Base-by-base conservation (phyloP, 2,797 vertebrate species). In the Acropternis orthonyx region DNA sequence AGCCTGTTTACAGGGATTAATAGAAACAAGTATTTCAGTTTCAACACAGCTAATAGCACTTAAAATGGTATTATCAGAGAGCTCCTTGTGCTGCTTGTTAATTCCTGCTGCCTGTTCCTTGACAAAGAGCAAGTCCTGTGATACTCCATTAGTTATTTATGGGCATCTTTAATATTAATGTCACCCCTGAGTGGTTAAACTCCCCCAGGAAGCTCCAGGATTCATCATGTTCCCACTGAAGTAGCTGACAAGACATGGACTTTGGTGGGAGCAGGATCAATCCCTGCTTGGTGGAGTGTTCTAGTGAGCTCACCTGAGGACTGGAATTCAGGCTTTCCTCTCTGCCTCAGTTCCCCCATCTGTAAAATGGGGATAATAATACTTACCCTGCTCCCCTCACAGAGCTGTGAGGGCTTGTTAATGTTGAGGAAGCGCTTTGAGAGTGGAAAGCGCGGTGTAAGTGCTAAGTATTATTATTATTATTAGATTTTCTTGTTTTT, bases 401-500 rank as follows among this genome's bases (percentile, higher is more conserved):
- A 68, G 63, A 83, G 77, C 85, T 82, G 96, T 92, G 95, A 95
- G 96, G 95, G 49, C 59, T 95, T 94, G 55, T 91, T 96, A 79
- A 92, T 80, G 74, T 78, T 95, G 91, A 63, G 92, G 61, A 86
- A 91, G 96, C 95, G 95, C 95, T 96, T 95, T 67, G 94, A 58
- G 85, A 85, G 54, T 54, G 39, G 23, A 55, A 95, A 92, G 96
- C 95, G 93, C 32, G 32, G 74, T 94, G 93, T 54, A 62, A 95
- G 95, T 97, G 96, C 95, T 96, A 90, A 96, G 94, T 97, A 96
- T 96, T 97, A 96, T 95, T 97, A 97, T 96, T 97, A 97, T 97
- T 96, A 96, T 96, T 95, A 96, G 95, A 61, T 90, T 97, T 93
- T 92, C 98, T 98, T 97, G 96, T 97, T 97, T 98, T 97, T 97